A percentile compares a stretch with the other conserved stretches of the same genome.
phyloP scores from a whole-genome alignment of 2,113 vertebrate species.

The Xiphophorus hellerii region DNA sequence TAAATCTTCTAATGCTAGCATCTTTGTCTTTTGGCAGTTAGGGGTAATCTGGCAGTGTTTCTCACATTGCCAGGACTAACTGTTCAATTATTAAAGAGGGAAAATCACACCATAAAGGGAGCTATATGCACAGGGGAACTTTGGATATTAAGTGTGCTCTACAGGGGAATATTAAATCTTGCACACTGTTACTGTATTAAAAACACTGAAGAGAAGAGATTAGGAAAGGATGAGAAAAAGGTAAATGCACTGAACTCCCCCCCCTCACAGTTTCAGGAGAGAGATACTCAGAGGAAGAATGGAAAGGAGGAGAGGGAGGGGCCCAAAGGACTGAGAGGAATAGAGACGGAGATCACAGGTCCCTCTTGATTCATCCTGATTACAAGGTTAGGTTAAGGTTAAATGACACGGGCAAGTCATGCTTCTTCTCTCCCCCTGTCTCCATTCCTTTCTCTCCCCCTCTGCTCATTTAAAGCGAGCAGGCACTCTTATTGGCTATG shows the following conservation, averaged over 20 bases:
- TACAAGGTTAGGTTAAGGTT: slow-evolving; percentile 82
- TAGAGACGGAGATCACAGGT: slow-evolving; percentile 69
- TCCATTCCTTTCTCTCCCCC: slow-evolving; percentile 46
- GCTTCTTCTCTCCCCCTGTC: slow-evolving; percentile 43
- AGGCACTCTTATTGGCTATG: slow-evolving; percentile 89
- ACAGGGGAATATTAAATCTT: slow-evolving; percentile 2
- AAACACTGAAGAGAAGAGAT: slow-evolving; percentile 6
- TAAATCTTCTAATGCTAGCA: not conserved
- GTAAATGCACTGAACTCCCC: not conserved
- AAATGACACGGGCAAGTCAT: slow-evolving; percentile 73
- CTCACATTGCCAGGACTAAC: slow-evolving; percentile 5
- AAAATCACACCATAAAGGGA: not conserved
- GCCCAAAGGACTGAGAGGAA: slow-evolving; percentile 47
- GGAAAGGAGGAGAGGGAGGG: not conserved
- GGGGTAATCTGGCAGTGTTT: slow-evolving; percentile 2
- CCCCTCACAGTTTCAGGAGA: not conserved
- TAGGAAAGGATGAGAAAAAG: not conserved
- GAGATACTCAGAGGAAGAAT: slow-evolving; percentile 3
- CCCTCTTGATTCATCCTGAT: slow-evolving; percentile 75
- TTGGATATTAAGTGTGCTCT: slow-evolving; percentile 3
- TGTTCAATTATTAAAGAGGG: slow-evolving; percentile 26
- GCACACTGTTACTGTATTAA: slow-evolving; percentile 7
- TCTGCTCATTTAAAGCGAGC: slow-evolving; percentile 87
- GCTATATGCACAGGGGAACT: not conserved
- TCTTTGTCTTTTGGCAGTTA: slow-evolving; percentile 10